Conservation (phyloP, 2,113 vertebrate species). For the Epinephelus moara region DNA sequence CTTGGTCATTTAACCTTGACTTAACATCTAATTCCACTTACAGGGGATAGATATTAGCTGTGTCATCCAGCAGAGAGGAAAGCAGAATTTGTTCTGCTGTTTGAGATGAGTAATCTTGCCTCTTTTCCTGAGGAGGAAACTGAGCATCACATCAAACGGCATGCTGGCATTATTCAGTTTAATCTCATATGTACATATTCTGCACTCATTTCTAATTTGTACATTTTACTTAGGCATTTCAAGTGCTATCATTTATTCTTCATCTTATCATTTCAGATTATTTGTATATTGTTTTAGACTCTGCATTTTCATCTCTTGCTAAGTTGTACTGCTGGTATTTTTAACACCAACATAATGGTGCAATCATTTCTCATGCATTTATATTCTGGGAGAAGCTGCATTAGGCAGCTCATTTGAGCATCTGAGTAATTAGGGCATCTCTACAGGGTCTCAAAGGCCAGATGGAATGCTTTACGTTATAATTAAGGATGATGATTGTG, state of each 20-base stretch:
- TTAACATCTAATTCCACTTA: conserved; percentile 56
- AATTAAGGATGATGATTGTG: conserved; percentile 38
- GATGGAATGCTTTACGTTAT: conserved; percentile 51
- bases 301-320: not conserved
- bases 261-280: not conserved
- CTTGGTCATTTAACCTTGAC: conserved; percentile 65
- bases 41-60: conserved; percentile 45
- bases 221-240: conserved; percentile 17
- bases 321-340: conserved; percentile 34
- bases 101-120: conserved; percentile 10
- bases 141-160: conserved; percentile 1
- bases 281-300: not conserved
- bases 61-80: conserved; percentile 44
- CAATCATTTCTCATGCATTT: conserved; percentile 47
- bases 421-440: conserved; percentile 53
- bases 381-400: conserved; percentile 37
- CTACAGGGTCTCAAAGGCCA: conserved; percentile 43
- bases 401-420: conserved; percentile 42
- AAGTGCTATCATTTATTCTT: not conserved
- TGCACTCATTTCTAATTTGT: conserved; percentile 19
- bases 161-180: conserved; percentile 18
- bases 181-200: conserved; percentile 31
- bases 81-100: conserved; percentile 30
- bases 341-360: conserved; percentile 16
- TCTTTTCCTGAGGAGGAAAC: not conserved